Conservation (phyloP, 1,140 invertebrate genomes). For the Odontomachus brunneus region DNA sequence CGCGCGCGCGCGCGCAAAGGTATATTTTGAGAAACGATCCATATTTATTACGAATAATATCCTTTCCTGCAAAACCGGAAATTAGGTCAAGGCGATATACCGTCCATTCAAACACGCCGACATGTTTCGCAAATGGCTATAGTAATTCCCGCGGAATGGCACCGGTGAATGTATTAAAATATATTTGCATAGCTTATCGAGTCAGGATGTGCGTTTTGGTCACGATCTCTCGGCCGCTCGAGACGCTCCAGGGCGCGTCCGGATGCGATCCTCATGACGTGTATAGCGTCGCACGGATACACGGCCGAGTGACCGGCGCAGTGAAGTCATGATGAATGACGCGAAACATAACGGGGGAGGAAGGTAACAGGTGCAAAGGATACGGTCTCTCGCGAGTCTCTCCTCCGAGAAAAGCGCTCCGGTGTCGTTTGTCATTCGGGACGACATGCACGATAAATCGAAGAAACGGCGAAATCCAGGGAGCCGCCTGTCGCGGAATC, state of each 20-base stretch:
- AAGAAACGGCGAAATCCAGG: conserved; percentile 53
- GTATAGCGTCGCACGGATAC: not conserved
- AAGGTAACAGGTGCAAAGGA: conserved; percentile 29
- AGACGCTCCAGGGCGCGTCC: not conserved
- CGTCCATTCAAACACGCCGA: conserved; percentile 5
- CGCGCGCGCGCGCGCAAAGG: not conserved
- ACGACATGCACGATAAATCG: conserved; percentile 63
- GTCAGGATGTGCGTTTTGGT: conserved; percentile 3
- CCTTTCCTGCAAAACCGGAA: conserved; percentile 28
- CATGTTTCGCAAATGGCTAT: conserved; percentile 1
- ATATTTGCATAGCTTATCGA: not conserved
- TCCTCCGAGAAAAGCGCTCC: conserved; percentile 42
- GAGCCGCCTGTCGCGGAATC: conserved; percentile 33
- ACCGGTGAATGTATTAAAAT: conserved; percentile 11
- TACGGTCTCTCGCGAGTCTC: conserved; percentile 22
- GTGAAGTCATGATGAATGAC: conserved; percentile 32
- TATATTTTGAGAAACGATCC: conserved; percentile 43
- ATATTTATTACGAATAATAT: conserved; percentile 51
- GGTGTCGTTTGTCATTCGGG: conserved; percentile 67
- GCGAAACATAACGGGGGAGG: conserved; percentile 24
- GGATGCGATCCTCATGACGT: not conserved
- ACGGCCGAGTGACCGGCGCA: conserved; percentile 1
- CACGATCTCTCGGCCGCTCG: no score
- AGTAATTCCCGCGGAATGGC: conserved; percentile 9
- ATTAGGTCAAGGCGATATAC: conserved; percentile 39